Evolutionary conservation across 2,888 invertebrate species (phyloP).

Genomic region (Rotaria sp.): DNA sequence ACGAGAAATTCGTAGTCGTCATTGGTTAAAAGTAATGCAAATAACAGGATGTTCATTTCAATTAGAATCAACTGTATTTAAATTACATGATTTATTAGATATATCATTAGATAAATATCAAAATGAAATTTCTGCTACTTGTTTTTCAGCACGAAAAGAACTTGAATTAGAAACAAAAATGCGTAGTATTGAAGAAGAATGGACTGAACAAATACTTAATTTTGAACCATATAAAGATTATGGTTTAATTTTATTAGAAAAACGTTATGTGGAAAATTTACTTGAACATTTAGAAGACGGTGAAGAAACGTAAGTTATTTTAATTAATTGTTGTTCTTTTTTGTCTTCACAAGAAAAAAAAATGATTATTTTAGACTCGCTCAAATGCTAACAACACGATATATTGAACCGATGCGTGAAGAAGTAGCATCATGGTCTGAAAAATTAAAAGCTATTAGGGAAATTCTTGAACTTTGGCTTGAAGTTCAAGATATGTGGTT

Average conservation of each 20-base stretch:
- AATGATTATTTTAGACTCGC: conserved; percentile 33
- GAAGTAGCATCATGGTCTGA: conserved; percentile 55
- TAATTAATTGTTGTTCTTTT: background rate
- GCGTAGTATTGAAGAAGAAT: conserved; percentile 54
- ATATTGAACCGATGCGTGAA: conserved; percentile 53
- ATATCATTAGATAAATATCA: conserved; percentile 52
- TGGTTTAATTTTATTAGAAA: conserved; percentile 54
- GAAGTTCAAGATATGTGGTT: conserved; percentile 56
- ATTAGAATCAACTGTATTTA: conserved; percentile 55
- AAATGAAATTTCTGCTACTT: conserved; percentile 52
- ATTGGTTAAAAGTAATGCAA: conserved; percentile 56
- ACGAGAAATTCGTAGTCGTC: conserved; percentile 55
- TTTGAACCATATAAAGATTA: conserved; percentile 54
- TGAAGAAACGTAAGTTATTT: conserved; percentile 46
- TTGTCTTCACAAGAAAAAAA: background rate
- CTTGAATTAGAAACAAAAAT: conserved; percentile 54
- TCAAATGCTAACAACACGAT: conserved; percentile 43
- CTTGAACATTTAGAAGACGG: conserved; percentile 56
- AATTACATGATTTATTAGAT: conserved; percentile 51
- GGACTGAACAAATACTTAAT: conserved; percentile 55
- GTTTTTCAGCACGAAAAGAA: conserved; percentile 52
- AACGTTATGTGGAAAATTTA: conserved; percentile 50
- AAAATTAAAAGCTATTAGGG: conserved; percentile 55
- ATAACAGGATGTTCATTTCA: conserved; percentile 54
- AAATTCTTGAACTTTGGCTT: conserved; percentile 54